Evolutionary conservation across 2,797 vertebrate genomes (phyloP), one percentile per base, ranked within the genome.

Genomic region (Spea hammondii): DNA sequence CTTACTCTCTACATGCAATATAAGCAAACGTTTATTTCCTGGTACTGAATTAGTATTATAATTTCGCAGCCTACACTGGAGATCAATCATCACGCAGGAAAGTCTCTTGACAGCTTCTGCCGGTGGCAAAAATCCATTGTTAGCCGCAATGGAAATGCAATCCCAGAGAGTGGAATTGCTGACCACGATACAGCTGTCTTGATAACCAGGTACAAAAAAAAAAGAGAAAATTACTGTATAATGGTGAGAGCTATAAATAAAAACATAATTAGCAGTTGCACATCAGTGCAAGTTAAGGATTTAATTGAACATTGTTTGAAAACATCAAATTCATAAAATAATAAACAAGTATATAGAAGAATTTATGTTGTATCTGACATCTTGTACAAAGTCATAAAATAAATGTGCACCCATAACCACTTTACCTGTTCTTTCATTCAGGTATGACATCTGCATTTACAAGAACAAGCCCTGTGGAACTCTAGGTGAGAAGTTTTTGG

Each of bases 381-480:
- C 32, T 32, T 2, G 32, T 32, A 32, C 32, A 32, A 32, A 32
- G 1, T 32, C 32, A 32, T 32, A 32, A 32, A 17, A 17, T 17
- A 17, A 17, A 17, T 17, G 17, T 17, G 17, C 17, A 17, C 17
- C 17, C 0, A 17, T 17, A 17, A 17, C 17, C 17, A 17, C 17
- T 17, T 17, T 17, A 17, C 17, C 17, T 32, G 32, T 32, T 73
- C 10, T 65, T 57, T 75, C 46, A 72, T 11, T 6, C 83, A 97
- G 96, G 87, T 99, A 99, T 0, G 98, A 99, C 91, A 99, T 99
- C 84, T 99, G 97, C 92, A 99, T 99, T 91, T 98, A 99, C 88
- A 99, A 98, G 93, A 99, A 99, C 88, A 99, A 99, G 84, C 98
- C 98, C 0, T 99, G 98, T 32, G 97, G 97, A 89, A 99, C 98